These are phyloP conservation scores for Montipora capricornis DNA, from an alignment of 64 coral and sea anemone genomes.

Conservation along the genomic window DNA sequence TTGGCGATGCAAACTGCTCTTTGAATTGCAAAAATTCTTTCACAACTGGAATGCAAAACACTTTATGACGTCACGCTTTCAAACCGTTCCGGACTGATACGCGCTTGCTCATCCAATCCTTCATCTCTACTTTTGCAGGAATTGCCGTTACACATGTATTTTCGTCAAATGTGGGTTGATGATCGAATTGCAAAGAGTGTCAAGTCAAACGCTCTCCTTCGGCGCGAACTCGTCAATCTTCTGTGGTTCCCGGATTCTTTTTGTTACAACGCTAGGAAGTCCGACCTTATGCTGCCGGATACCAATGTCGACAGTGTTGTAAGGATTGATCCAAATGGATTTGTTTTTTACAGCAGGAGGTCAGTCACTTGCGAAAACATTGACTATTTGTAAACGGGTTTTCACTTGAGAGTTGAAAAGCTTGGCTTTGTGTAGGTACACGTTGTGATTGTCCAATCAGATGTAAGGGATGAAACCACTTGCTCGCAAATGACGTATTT, in stretches of 20 bases:
- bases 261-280: conserved; percentile 76
- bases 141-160: conserved; percentile 82
- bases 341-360: conserved; percentile 81
- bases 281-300: conserved; percentile 76
- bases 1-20: too few species aligned
- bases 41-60: too few species aligned
- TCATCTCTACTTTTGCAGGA: conserved; percentile 49
- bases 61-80: too few species aligned
- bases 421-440: too few species aligned
- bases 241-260: conserved; percentile 82
- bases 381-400: too few species aligned
- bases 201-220: conserved; percentile 10
- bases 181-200: conserved; percentile 59
- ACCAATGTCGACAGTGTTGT: conserved; percentile 74
- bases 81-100: too few species aligned
- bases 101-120: neutral
- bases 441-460: too few species aligned
- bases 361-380: neutral
- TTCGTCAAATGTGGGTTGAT: conserved; percentile 82
- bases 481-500: too few species aligned
- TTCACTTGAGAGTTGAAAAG: too few species aligned
- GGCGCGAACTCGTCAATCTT: conserved; percentile 44
- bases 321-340: conserved; percentile 65
- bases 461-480: too few species aligned
- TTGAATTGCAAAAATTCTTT: too few species aligned